Base-by-base conservation (phyloP, 1,140 invertebrate species). In the Ips nitidus region DNA sequence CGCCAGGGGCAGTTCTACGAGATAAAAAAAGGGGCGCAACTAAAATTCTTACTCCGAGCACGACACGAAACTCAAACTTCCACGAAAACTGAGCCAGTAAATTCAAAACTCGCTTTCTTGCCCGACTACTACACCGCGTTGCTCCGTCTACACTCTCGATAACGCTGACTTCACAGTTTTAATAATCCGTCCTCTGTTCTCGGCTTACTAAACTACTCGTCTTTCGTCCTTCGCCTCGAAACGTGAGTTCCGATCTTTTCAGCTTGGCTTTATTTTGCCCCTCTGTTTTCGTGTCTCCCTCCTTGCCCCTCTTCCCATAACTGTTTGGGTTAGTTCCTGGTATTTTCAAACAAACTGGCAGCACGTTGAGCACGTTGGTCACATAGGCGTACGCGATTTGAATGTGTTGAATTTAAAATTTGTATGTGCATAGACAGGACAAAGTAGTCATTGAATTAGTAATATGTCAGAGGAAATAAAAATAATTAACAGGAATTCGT, bases 171-270 rank as follows among this genome's bases (percentile, higher is more conserved):
- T 43, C 43, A 61, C 41, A 61, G 6, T 45, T 45, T 61, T 61
- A 45, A 45, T 61, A 61, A 61, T 61, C 59, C 42, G 41, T 61
- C 59, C 5, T 36, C 42, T 22, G 59, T 61, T 43, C 5, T 36
- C 42, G 36, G 59, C 43, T 61, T 61, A 61, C 59, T 22, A 63
- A 63, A 63, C 61, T 63, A 37, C 22, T 50, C 45, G 45, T 52
- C 61, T 50, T 50, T 50, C 45, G 45, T 52, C 61, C 61, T 63
- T 63, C 61, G 41, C 52, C 50, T 63, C 45, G 61, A 63, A 63
- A 63, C 61, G 61, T 63, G 61, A 63, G 45, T 50, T n/a, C 45
- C 61, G 42, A 39, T 39, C 52, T 22, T 22, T 22, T 22, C 52
- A 22, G 52, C n/a, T 4, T 57, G 37, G 41, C 50, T 52, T 63